These are phyloP conservation scores for Salarias fasciatus DNA, from an alignment of 2,797 vertebrate species.

Conservation along the genomic window DNA sequence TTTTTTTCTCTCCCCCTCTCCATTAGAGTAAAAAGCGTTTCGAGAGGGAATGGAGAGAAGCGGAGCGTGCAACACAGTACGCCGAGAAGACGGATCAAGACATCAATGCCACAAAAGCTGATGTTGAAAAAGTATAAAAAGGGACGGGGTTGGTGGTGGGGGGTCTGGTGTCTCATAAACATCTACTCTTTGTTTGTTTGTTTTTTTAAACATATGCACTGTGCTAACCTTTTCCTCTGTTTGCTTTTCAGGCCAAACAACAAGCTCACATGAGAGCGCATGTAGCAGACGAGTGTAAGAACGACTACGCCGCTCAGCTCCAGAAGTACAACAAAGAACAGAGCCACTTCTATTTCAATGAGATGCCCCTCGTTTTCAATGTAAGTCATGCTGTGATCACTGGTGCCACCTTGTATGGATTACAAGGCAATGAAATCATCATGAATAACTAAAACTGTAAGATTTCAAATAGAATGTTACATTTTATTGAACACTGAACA, in stretches of 20 bases:
- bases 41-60: slow-evolving; percentile 91
- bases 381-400: slow-evolving; percentile 73
- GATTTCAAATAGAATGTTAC: no score
- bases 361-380: slow-evolving; percentile 90
- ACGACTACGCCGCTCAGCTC: slow-evolving; percentile 89
- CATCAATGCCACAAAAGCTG: slow-evolving; percentile 91
- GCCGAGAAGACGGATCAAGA: slow-evolving; percentile 90
- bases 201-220: not conserved
- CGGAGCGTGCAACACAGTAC: slow-evolving; percentile 85
- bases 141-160: not conserved
- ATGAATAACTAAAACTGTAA: no score
- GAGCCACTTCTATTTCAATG: slow-evolving; percentile 88
- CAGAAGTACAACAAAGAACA: slow-evolving; percentile 92
- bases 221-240: slow-evolving; percentile 18
- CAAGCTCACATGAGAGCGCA: slow-evolving; percentile 88
- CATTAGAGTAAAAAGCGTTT: slow-evolving; percentile 90
- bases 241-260: slow-evolving; percentile 85
- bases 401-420: no score
- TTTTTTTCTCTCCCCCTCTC: slow-evolving; percentile 10
- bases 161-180: not conserved
- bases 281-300: slow-evolving; percentile 92
- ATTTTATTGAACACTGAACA: no score
- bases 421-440: no score
- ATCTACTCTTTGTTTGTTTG: slow-evolving; percentile 3
- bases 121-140: slow-evolving; percentile 88